A percentile compares a stretch with the other conserved stretches of the same genome.
These are phyloP conservation scores for Neoseiulus cucumeris DNA, from an alignment of 1,140 invertebrate species.

Conservation along the genomic window DNA sequence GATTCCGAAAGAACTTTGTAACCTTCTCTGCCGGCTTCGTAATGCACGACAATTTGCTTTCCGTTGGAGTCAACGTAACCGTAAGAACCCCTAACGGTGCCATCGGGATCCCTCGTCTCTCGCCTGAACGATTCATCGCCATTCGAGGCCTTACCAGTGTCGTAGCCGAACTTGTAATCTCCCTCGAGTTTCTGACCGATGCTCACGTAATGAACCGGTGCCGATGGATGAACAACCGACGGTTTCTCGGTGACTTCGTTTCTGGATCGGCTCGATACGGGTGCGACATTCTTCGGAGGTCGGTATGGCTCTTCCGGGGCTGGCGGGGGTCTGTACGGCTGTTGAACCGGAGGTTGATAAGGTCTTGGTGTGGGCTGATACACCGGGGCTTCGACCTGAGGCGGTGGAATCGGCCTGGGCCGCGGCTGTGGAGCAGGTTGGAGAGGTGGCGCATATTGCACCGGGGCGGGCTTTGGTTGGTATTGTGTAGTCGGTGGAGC, in stretches of 20 bases:
- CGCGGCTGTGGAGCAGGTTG: no score
- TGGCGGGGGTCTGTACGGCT: background rate
- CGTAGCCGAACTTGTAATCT: slow-evolving; percentile 20
- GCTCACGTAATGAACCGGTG: slow-evolving; percentile 18
- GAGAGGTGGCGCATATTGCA: no score
- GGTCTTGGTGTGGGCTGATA: background rate
- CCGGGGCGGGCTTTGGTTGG: background rate
- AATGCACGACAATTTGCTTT: background rate
- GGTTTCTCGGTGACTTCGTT: slow-evolving; percentile 34
- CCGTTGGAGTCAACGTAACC: background rate
- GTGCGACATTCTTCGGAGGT: background rate
- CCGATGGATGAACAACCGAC: background rate
- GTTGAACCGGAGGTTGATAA: background rate
- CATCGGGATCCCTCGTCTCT: background rate
- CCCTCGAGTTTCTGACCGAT: slow-evolving; percentile 16
- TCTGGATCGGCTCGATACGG: slow-evolving; percentile 32
- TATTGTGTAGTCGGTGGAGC: background rate
- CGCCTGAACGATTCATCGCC: background rate
- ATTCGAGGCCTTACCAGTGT: slow-evolving; percentile 16
- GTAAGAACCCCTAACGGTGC: background rate
- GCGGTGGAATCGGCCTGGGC: no score
- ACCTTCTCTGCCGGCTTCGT: background rate
- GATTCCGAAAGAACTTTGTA: background rate
- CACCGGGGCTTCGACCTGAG: background rate
- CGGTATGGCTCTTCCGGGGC: background rate